Evolutionary conservation across 1,140 invertebrate genomes (phyloP), one percentile per base, ranked within the genome.

Genomic region (Helicoverpa armigera): DNA sequence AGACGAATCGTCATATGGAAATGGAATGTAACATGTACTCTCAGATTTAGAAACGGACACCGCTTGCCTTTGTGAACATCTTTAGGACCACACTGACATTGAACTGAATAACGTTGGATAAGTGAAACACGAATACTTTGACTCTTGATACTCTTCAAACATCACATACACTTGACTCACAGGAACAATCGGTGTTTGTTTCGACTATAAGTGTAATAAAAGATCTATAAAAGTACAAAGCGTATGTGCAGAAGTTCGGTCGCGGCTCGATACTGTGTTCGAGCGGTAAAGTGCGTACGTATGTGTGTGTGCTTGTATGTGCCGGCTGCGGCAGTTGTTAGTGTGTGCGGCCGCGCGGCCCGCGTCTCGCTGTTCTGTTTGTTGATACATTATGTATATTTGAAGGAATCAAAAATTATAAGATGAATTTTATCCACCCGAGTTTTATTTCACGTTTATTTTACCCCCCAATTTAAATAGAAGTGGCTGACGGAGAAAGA

Each of bases 371-470:
- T 93, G 92, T 91, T 89, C 88, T 90, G 92, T 94, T 95, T 95
- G 93, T 95, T 94, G 92, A 94, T 91, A 95, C 94, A 95, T 94
- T 93, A 91, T 94, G 94, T 94, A 94, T 94, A 94, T 92, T 95
- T 94, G 92, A 93, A 94, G 92, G 92, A 95, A 94, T 95, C 92
- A 95, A 94, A 95, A 94, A 94, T 95, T 94, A 94, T 94, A 95
- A 92, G 90, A 93, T 88, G 93, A 94, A 89, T 90, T 92, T 87
- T 80, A 74, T 14, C 56, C 35, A 63, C 69, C 29, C 7, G 43
- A 61, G 67, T 78, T 74, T 80, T 31, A 84, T 79, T 81, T 67
- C 2, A 16, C 18, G 0, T 54, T 23, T 70, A 70, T 23, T 60
- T 9, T 7, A 16, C 18, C 54, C 54, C 54, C 7, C 9, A 29